phyloP scores from a whole-genome alignment of 2,888 invertebrate genomes.

The Stegana nigrithorax region DNA sequence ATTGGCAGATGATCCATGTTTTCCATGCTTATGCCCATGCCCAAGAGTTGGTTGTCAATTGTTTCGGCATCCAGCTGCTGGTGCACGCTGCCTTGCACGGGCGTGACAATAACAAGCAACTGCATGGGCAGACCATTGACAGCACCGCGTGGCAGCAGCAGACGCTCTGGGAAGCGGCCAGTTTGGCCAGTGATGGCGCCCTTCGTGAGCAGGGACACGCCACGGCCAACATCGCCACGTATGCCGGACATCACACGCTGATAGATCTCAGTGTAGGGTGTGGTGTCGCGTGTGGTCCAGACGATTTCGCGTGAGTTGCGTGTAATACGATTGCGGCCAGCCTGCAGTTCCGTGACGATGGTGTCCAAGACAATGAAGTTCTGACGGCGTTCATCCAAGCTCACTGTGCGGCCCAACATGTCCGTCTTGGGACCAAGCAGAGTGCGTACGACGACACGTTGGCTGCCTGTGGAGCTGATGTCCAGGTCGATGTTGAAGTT shows the following conservation, averaged over 20 bases:
- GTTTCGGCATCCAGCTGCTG: too few species aligned
- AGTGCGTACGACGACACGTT: constrained; percentile 73
- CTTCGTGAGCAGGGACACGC: constrained; percentile 46
- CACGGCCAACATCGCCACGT: constrained; percentile 59
- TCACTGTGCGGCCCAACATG: constrained; percentile 64
- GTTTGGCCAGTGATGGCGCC: constrained; percentile 51
- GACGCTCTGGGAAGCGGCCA: constrained; percentile 73
- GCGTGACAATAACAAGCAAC: constrained; percentile 73
- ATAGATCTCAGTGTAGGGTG: constrained; percentile 66
- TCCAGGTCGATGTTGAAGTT: constrained; percentile 74
- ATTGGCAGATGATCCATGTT: constrained; percentile 47
- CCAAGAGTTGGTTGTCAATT: background rate
- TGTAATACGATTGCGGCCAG: constrained; percentile 69
- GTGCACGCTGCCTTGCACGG: constrained; percentile 52
- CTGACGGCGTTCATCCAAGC: constrained; percentile 65
- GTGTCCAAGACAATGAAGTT: constrained; percentile 76
- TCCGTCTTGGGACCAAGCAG: constrained; percentile 79
- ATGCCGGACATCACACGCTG: constrained; percentile 69
- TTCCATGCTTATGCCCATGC: constrained; percentile 39
- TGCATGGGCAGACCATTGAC: constrained; percentile 74
- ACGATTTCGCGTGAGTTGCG: constrained; percentile 52
- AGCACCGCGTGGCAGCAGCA: constrained; percentile 75
- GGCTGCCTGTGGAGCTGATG: constrained; percentile 72
- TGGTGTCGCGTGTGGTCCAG: constrained; percentile 72
- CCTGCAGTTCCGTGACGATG: constrained; percentile 72